phyloP scores from a whole-genome alignment of 2,113 vertebrate species.

The Cyprichromis sp. region DNA sequence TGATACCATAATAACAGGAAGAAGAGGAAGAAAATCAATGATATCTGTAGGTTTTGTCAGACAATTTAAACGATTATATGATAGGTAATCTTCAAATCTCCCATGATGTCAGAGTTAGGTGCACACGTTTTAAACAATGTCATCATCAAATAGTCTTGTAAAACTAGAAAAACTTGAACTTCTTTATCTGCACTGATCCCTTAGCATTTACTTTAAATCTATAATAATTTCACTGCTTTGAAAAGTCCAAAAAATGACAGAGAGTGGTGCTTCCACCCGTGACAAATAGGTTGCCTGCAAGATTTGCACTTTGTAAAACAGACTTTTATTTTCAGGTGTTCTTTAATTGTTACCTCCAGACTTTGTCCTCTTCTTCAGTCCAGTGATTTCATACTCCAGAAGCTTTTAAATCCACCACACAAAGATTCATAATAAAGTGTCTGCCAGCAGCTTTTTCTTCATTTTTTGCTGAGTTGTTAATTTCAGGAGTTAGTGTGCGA shows the following conservation, averaged over 20 bases:
- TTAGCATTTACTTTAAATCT: not conserved
- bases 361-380: constrained; percentile 13
- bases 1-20: not conserved
- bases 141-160: not conserved
- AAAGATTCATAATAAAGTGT: constrained; percentile 2
- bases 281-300: not conserved
- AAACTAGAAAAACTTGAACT: not conserved
- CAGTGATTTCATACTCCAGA: constrained; percentile 15
- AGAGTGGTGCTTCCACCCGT: not conserved
- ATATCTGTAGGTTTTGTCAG: not conserved
- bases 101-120: not conserved
- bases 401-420: constrained; percentile 38
- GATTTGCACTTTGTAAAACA: not conserved
- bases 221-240: not conserved
- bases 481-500: not conserved
- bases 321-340: not conserved
- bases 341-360: constrained; percentile 20
- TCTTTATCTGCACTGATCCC: not conserved
- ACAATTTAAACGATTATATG: not conserved
- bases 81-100: not conserved
- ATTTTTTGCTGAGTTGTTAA: not conserved
- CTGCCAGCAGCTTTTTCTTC: not conserved
- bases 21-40: not conserved
- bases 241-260: not conserved
- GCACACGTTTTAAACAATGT: not conserved